Base-by-base conservation (phyloP, 2,888 invertebrate genomes). In the Clunio marinus region DNA sequence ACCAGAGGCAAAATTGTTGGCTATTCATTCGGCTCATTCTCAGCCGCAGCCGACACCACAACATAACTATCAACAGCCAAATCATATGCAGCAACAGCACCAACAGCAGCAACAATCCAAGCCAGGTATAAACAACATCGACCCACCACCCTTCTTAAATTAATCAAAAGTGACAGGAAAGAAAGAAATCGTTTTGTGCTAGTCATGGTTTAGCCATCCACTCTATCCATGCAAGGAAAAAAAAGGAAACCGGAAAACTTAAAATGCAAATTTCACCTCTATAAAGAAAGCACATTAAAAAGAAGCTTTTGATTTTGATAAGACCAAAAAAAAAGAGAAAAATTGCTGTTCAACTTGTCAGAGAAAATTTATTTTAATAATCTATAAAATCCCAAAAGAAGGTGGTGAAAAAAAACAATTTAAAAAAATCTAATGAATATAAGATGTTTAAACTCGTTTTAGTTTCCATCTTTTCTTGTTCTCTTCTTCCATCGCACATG, bases 1-100 rank as follows among this genome's bases (percentile, higher is more conserved):
- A 72, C 79, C 80, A 75, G 79, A 79, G 76, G 76, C 79, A 59
- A 79, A 79, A 74, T 72, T 79, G 69, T 73, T 79, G 58, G 77
- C 79, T 71, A 79, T 79, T 72, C 79, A 79, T 74, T 78, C 79
- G 72, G 76, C 78, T 72, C 79, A 79, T 70, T 46, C 46, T 27
- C 66, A 66, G 15, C 73, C 71, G 20, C 73, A 72, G 58, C 68
- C 68, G 45, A 70, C 71, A 28, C 70, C 69, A 58, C 70, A 70
- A 37, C 70, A 70, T 67, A 66, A 68, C 35, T 69, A 70, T 37
- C 73, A 73, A 24, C 72, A 71, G 17, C 70, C 70, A 67, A 75
- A 75, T 35, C 75, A 74, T 46, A 71, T 78, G 71, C 71, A 71
- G 37, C 73, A 73, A 45, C 73, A 71, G 15, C 72, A 72, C 59